Evolutionary conservation across 23 tunicate genomes (phyloP), one percentile per base, ranked within the genome.

Genomic region (Trididemnum miniatum): DNA sequence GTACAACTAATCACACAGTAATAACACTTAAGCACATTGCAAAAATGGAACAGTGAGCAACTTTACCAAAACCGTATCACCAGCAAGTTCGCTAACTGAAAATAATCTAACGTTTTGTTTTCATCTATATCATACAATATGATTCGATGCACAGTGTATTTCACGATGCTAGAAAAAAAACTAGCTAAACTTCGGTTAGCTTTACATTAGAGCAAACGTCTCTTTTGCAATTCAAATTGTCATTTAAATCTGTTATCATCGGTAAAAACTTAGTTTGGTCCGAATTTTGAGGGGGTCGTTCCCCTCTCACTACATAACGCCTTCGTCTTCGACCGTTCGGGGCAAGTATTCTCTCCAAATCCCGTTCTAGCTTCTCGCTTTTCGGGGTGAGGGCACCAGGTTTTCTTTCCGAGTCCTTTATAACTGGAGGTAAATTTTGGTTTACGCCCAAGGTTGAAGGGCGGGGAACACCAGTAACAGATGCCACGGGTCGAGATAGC

Each of bases 341-440:
- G 60, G 84, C 87, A 38, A 90, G 57, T 27, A 90, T 90, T 23
- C 89, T 78, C 78, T 85, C 80, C 63, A 90, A 52, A 33, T 77
- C 95, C 9, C 89, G 82, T 1, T 71, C 85, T n/a, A 90, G 71
- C 35, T 80, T 82, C 51, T 85, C 95, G 71, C 95, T 90, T 36
- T 85, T 80, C 0, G 95, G 95, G 9, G 95, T 81, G 4, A 90
- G 78, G 2, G 95, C 32, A 15, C 95, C 95, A 2, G 82, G 81
- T 29, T 82, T 71, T 25, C 39, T 37, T 2, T 65, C 77, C 1
- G 28, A 4, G 20, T n/a, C 27, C 1, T 72, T 35, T 24, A 18
- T n/a, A 29, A n/a, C 35, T 34, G 34, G 82, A n/a, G 85, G 86
- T 59, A 72, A 71, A 2, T 77, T 80, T 64, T 85, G 89, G 49